These are phyloP conservation scores for Triplophysa tibetana DNA, from an alignment of 2,113 vertebrate genomes.

Conservation along the genomic window DNA sequence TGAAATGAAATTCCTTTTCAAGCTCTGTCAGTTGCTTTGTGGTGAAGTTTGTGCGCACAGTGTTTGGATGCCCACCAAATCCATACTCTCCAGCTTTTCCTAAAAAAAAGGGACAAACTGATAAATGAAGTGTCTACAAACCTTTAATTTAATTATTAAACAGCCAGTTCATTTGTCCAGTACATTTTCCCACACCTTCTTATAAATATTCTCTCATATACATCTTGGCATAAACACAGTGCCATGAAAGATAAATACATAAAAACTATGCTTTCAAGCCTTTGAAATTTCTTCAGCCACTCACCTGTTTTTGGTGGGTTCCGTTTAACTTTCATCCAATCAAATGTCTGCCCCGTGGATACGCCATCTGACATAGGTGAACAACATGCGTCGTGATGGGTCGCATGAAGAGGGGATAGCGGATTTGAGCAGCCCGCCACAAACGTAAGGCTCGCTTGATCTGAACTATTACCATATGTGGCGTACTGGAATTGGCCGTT, in stretches of 20 bases:
- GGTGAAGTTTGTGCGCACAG: slow-evolving; percentile 95
- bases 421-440: slow-evolving; percentile 81
- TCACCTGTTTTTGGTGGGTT: slow-evolving; percentile 98
- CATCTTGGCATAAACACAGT: background rate
- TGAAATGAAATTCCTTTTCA: slow-evolving; percentile 99
- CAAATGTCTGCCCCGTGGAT: slow-evolving; percentile 90
- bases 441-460: slow-evolving; percentile 80
- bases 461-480: slow-evolving; percentile 86
- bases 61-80: slow-evolving; percentile 90
- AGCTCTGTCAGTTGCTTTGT: slow-evolving; percentile 97
- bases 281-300: slow-evolving; percentile 70
- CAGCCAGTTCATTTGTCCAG: background rate
- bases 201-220: no score
- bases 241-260: background rate
- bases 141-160: background rate
- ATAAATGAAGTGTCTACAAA: background rate
- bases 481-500: slow-evolving; percentile 82
- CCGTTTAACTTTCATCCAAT: slow-evolving; percentile 99
- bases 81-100: slow-evolving; percentile 93
- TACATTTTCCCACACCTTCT: no score
- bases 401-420: slow-evolving; percentile 85
- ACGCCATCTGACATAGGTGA: slow-evolving; percentile 87
- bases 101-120: slow-evolving; percentile 59
- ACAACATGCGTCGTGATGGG: slow-evolving; percentile 83
- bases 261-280: no score